These are phyloP conservation scores for Eristalis pertinax DNA, from an alignment of 2,888 invertebrate genomes.

Conservation along the genomic window DNA sequence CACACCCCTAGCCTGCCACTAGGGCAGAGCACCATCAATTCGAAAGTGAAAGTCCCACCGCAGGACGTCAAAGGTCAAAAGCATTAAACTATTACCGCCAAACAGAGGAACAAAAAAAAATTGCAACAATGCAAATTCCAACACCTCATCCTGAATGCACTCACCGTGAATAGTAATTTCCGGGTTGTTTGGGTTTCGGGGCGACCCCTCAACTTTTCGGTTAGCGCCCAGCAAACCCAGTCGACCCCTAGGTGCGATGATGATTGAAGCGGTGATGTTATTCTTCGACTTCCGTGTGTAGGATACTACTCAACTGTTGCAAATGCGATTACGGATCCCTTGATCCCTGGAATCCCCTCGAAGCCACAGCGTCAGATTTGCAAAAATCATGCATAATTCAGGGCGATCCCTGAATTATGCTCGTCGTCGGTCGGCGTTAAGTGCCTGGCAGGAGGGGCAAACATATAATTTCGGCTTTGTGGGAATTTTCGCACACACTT, in stretches of 20 bases:
- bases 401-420: constrained; percentile 29
- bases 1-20: background rate
- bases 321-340: constrained; percentile 64
- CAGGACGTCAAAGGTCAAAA: constrained; percentile 61
- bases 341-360: background rate
- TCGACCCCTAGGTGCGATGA: constrained; percentile 39
- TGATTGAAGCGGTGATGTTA: constrained; percentile 27
- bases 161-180: constrained; percentile 48
- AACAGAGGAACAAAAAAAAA: constrained; percentile 32
- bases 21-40: constrained; percentile 3
- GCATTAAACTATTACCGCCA: constrained; percentile 58
- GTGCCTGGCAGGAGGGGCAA: constrained; percentile 68
- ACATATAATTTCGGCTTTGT: constrained; percentile 67
- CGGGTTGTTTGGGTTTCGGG: constrained; percentile 7
- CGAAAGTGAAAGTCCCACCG: constrained; percentile 54
- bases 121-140: constrained; percentile 69
- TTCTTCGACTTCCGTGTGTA: constrained; percentile 49
- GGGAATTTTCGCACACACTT: constrained; percentile 48
- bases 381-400: constrained; percentile 67
- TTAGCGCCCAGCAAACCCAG: constrained; percentile 19
- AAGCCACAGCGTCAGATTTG: constrained; percentile 30
- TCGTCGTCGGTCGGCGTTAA: constrained; percentile 61
- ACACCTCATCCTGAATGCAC: constrained; percentile 67
- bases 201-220: constrained; percentile 40
- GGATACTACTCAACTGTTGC: constrained; percentile 62